Evolutionary conservation across 2,797 vertebrate species (phyloP), one percentile per base, ranked within the genome.

Genomic region (Platyrinchus mystaceus): DNA sequence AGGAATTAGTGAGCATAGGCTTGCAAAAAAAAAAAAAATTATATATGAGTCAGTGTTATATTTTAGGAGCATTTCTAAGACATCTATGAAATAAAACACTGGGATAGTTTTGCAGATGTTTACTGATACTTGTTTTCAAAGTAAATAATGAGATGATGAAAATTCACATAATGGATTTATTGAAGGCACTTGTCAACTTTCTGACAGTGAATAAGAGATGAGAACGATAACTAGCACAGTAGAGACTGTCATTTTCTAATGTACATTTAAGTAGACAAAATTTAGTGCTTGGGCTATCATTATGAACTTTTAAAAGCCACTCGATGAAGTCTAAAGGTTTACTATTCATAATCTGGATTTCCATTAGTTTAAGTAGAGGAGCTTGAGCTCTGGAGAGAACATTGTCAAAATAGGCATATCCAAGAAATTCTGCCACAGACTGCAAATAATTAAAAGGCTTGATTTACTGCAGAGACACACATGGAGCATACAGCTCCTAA

Each of bases 141-240:
- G 24, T 50, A 47, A 86, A 81, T 27, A 50, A 9, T 30, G 46
- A 20, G 39, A 77, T 74, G 7, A 70, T 59, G 59, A 84, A 92
- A 95, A 89, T 77, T 85, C 64, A 30, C 27, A 41, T 82, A 9
- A 37, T 41, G 12, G 14, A 30, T 81, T 84, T 76, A 90, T 78
- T 85, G 84, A 94, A 93, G 58, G 49, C 39, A 62, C 50, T 89
- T 89, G 92, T 87, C 90, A 94, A 23, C 18, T 78, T 91, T 67
- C 50, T 90, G 71, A 9, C 46, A 90, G 37, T 43, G 34, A 92
- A 11, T 71, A 80, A 80, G 44, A 74, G 22, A 80, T 60, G 26
- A 1, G 22, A 70, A 69, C 17, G 22, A 67, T 21, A 90, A 39
- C 32, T 39, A 82, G 24, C 34, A 21, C 10, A 28, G 28, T 28